A percentile compares a stretch with the other conserved stretches of the same genome.
Conservation (phyloP, 2,797 vertebrate genomes). For the Megalops cyprinoides region DNA sequence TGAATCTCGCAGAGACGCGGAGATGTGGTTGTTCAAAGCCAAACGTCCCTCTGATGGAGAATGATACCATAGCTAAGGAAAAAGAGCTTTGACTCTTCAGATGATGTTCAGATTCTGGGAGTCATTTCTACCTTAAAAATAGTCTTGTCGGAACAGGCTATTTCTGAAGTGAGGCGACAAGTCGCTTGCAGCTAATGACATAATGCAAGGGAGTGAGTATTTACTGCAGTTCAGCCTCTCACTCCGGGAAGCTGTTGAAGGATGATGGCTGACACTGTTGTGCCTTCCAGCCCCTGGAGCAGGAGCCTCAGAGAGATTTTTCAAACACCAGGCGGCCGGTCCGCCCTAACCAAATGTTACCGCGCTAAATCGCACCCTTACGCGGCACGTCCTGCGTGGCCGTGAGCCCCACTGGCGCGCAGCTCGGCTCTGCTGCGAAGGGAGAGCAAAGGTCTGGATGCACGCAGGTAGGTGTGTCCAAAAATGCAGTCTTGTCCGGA, state of each 20-base stretch:
- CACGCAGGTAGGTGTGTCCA: background rate
- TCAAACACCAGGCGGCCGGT: constrained; percentile 64
- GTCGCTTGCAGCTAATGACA: constrained; percentile 71
- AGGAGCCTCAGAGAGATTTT: constrained; percentile 64
- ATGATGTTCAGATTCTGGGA: background rate
- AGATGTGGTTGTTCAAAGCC: background rate
- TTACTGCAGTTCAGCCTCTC: constrained; percentile 4
- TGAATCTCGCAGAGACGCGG: background rate
- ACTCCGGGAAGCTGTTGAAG: constrained; percentile 64
- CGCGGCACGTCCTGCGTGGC: background rate
- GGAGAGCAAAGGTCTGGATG: background rate
- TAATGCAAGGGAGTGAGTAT: constrained; percentile 69
- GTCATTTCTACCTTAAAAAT: constrained; percentile 2
- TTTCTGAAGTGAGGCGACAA: constrained; percentile 61
- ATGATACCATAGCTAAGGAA: background rate
- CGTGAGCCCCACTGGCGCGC: background rate
- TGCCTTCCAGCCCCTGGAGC: constrained; percentile 66
- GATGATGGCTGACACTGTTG: constrained; percentile 70
- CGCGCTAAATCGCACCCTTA: background rate
- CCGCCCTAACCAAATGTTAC: background rate
- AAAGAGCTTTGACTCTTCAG: background rate
- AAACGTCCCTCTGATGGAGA: background rate
- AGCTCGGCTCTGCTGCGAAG: background rate
- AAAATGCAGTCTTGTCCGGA: no score
- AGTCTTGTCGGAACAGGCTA: constrained; percentile 20